These are phyloP conservation scores for Lota lota DNA, from an alignment of 2,113 vertebrate species.

Conservation along the genomic window DNA sequence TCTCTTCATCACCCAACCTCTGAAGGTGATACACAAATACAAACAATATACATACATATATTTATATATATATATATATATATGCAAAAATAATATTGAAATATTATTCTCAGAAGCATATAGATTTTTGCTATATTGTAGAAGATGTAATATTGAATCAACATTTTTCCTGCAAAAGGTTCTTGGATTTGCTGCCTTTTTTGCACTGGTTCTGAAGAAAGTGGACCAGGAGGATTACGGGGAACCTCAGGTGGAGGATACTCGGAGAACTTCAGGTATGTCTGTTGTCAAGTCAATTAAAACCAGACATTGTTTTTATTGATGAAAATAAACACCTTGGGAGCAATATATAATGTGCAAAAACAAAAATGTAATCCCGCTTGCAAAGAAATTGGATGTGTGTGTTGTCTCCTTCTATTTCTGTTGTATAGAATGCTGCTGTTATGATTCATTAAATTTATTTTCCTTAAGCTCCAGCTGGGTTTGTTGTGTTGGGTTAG, in stretches of 20 bases:
- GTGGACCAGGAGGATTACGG: slow-evolving; percentile 85
- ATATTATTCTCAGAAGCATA: too few relatives aligned
- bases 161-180: slow-evolving; percentile 73
- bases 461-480: too few relatives aligned
- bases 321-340: too few relatives aligned
- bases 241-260: slow-evolving; percentile 57
- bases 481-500: too few relatives aligned
- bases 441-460: not conserved
- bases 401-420: not conserved
- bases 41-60: not conserved
- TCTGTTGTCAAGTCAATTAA: not conserved
- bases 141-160: not conserved
- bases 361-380: not conserved
- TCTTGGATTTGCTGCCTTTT: slow-evolving; percentile 93
- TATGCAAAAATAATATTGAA: not conserved
- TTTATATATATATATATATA: not conserved
- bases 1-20: slow-evolving; percentile 89
- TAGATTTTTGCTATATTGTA: not conserved
- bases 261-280: slow-evolving; percentile 55
- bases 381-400: not conserved
- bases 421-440: too few relatives aligned
- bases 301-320: too few relatives aligned
- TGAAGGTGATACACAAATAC: slow-evolving; percentile 79
- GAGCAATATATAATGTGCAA: not conserved
- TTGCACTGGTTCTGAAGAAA: slow-evolving; percentile 89